Evolutionary conservation across 2,797 vertebrate species (phyloP).

Genomic region (Tarsius wallacei): DNA sequence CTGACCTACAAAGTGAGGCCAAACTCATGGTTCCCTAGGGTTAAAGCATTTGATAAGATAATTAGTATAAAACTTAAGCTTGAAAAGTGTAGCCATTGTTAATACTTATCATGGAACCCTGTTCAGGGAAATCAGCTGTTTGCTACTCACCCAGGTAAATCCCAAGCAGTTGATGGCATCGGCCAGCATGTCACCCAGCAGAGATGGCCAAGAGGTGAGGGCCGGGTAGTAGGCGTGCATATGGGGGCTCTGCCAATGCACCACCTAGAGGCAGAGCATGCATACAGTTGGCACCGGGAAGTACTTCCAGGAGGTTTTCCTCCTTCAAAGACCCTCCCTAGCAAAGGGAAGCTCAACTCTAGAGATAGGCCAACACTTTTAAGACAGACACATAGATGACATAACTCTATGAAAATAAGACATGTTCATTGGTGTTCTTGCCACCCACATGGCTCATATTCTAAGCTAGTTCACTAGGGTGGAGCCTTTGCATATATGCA

Average conservation of each 20-base stretch:
- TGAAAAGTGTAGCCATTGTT: neutral
- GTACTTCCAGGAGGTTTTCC: neutral
- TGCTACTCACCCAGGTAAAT: conserved; percentile 97
- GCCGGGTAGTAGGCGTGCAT: conserved; percentile 99
- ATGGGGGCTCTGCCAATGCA: conserved; percentile 99
- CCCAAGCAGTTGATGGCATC: conserved; percentile 98
- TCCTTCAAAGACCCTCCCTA: neutral
- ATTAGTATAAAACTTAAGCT: neutral
- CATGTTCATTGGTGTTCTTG: neutral
- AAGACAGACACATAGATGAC: neutral
- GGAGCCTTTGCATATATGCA: neutral
- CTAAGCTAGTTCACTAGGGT: neutral
- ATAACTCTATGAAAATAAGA: conserved; percentile 1
- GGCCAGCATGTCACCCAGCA: conserved; percentile 98
- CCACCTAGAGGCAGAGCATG: conserved; percentile 91
- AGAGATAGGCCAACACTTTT: neutral
- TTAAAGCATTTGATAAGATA: neutral
- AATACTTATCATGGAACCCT: neutral
- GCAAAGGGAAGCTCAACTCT: neutral
- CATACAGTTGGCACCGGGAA: neutral
- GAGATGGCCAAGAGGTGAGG: conserved; percentile 97
- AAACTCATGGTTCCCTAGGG: neutral
- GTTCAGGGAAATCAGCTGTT: neutral
- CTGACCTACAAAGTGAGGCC: conserved; percentile 12
- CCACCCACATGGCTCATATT: neutral